These are phyloP conservation scores for Pseudococcus longispinus DNA, from an alignment of 2,888 invertebrate genomes.

Conservation along the genomic window DNA sequence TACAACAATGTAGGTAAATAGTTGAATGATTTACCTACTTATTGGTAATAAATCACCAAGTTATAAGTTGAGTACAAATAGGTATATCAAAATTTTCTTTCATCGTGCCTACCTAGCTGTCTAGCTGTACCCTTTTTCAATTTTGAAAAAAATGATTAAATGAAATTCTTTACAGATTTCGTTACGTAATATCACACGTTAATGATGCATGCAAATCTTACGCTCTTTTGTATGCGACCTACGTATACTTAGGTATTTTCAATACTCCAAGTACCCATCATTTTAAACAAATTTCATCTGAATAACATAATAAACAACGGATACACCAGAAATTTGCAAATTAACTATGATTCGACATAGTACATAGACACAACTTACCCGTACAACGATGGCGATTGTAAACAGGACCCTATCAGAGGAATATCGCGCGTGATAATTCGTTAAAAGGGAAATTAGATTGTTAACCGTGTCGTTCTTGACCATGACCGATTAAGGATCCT, in stretches of 20 bases:
- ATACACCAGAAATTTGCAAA: conserved; percentile 1
- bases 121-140: neutral
- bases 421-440: neutral
- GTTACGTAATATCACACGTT: neutral
- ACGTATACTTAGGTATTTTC: neutral
- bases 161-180: neutral
- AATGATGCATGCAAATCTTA: neutral
- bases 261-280: neutral
- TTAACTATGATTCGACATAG: neutral
- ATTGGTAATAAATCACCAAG: neutral
- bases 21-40: neutral
- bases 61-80: too few species aligned
- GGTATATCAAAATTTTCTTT: too few species aligned
- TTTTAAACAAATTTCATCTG: neutral
- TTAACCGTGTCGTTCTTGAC: conserved; percentile 49
- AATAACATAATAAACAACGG: conserved; percentile 14
- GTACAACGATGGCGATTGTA: neutral
- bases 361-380: neutral
- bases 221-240: neutral
- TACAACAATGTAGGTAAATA: neutral
- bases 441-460: conserved; percentile 54
- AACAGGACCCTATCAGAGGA: neutral
- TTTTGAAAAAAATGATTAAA: neutral
- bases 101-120: too few species aligned
- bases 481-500: conserved; percentile 52